Conservation (phyloP, 1,140 invertebrate genomes). For the Proctacanthus coquilletti region DNA sequence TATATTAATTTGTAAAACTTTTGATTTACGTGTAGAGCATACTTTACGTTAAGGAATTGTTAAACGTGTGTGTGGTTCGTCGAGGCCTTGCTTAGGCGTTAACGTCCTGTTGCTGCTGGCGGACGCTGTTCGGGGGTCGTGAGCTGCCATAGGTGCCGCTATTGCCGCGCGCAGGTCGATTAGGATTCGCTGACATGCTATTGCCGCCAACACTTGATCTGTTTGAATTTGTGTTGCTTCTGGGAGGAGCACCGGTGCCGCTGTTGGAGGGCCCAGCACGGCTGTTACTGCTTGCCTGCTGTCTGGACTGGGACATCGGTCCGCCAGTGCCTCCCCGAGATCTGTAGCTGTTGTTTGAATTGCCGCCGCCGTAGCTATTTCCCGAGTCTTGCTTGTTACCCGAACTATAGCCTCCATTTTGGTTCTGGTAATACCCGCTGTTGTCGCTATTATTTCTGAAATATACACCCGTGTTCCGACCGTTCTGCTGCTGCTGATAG, state of each 20-base stretch:
- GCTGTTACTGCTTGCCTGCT: slow-evolving; percentile 7
- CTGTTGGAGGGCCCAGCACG: slow-evolving; percentile 13
- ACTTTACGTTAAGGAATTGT: neutral
- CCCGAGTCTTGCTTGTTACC: neutral
- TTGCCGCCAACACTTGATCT: slow-evolving; percentile 10
- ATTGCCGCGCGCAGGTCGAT: slow-evolving; percentile 11
- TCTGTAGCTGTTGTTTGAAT: neutral
- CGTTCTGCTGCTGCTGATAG: neutral
- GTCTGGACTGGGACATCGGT: neutral
- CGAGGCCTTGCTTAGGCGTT: neutral
- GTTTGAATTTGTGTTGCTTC: slow-evolving; percentile 5
- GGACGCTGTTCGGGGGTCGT: slow-evolving; percentile 7
- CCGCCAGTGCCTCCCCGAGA: neutral
- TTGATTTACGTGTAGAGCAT: neutral
- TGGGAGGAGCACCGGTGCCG: slow-evolving; percentile 11
- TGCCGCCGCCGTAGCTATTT: neutral
- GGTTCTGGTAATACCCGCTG: neutral
- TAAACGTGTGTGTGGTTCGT: too few relatives aligned
- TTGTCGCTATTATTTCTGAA: neutral
- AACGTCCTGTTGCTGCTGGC: slow-evolving; percentile 6
- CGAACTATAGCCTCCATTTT: neutral
- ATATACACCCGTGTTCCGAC: neutral
- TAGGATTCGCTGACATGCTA: neutral
- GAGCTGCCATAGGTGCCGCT: slow-evolving; percentile 9
- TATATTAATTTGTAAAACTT: neutral